Evolutionary conservation across 2,888 invertebrate species (phyloP).

Genomic region (Mesochorus sp.): DNA sequence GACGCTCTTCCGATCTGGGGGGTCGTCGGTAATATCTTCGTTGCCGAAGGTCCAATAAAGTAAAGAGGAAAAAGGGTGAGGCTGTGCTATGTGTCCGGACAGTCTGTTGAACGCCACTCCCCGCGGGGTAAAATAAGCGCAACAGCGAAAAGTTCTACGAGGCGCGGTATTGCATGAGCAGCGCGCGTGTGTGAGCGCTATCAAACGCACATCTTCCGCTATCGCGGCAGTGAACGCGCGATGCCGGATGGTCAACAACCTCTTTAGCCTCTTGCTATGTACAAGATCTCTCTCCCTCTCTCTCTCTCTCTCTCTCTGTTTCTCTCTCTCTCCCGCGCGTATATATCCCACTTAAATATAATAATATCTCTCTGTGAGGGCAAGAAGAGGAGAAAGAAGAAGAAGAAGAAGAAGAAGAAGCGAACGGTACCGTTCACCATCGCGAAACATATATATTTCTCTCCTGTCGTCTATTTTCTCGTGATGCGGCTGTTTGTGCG

Average conservation of each 20-base stretch:
- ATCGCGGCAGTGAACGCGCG: conserved; percentile 64
- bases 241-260: conserved; percentile 75
- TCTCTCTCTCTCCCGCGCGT: conserved; percentile 42
- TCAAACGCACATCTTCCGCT: conserved; percentile 75
- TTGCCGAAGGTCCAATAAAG: not conserved
- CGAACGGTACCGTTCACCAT: conserved; percentile 66
- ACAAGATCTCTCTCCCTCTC: conserved; percentile 28
- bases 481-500: conserved; percentile 39
- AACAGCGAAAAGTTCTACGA: conserved; percentile 52
- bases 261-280: conserved; percentile 70
- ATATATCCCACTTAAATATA: conserved; percentile 67
- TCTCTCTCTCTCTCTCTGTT: conserved; percentile 35
- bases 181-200: too few relatives aligned
- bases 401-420: conserved; percentile 51
- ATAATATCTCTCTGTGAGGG: conserved; percentile 65
- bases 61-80: conserved; percentile 49
- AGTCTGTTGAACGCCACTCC: conserved; percentile 59
- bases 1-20: too few relatives aligned
- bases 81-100: conserved; percentile 1
- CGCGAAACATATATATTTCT: conserved; percentile 42
- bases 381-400: conserved; percentile 36
- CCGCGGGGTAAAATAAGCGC: conserved; percentile 54
- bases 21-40: too few relatives aligned
- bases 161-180: conserved; percentile 55
- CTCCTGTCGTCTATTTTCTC: conserved; percentile 35